A percentile compares a stretch with the other conserved stretches of the same genome.
phyloP scores from a whole-genome alignment of 2,797 vertebrate species.

The Oreortyx pictus region DNA sequence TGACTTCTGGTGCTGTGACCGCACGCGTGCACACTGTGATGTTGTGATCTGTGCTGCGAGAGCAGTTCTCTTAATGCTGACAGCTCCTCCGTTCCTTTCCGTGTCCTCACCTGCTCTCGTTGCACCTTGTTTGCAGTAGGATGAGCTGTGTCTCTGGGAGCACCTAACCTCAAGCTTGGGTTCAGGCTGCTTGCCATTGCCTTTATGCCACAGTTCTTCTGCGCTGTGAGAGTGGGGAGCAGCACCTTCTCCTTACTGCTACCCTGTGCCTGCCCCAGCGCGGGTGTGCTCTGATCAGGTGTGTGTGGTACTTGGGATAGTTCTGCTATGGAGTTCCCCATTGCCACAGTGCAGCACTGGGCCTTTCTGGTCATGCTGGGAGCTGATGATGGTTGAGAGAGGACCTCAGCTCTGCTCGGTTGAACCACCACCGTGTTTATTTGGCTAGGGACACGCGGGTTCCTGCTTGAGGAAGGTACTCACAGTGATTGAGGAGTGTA shows the following conservation, averaged over 20 bases:
- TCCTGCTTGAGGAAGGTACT: background rate
- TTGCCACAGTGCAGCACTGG: accelerated
- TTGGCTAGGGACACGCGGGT: background rate
- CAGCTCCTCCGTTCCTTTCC: background rate
- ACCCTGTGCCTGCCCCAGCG: background rate
- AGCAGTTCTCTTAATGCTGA: background rate
- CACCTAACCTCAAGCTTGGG: background rate
- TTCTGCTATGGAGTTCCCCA: background rate
- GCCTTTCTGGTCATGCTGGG: background rate
- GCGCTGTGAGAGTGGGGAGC: background rate
- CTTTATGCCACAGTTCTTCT: background rate
- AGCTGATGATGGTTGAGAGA: background rate
- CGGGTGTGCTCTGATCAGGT: background rate
- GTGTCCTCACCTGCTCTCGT: background rate
- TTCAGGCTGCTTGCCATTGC: background rate
- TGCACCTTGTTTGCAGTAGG: background rate
- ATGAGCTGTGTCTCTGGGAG: background rate
- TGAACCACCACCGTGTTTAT: accelerated
- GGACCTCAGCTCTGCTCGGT: background rate
- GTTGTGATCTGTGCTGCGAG: background rate
- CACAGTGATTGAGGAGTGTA: accelerated
- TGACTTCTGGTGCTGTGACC: background rate
- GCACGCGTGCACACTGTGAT: background rate
- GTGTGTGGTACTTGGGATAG: background rate
- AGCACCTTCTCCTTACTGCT: background rate